Percentiles rank a stretch among this genome's conserved stretches.
Evolutionary conservation across 1,140 invertebrate genomes (phyloP).

Genomic region (Anastrepha obliqua): DNA sequence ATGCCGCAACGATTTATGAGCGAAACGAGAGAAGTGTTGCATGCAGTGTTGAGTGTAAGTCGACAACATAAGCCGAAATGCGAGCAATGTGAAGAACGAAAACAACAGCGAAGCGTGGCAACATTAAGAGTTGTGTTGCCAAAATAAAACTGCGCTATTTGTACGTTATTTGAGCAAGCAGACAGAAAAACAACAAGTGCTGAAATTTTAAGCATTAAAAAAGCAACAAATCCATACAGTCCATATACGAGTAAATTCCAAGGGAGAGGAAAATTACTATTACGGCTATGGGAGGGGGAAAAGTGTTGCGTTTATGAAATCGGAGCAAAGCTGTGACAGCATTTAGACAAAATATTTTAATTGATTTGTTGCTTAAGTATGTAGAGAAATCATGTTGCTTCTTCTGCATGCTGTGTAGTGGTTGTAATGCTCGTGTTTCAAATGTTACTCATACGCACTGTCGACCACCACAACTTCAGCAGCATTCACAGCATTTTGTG

Average conservation of each 20-base stretch:
- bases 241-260: background rate
- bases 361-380: background rate
- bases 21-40: background rate
- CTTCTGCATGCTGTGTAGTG: background rate
- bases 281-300: background rate
- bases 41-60: background rate
- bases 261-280: background rate
- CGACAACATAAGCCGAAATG: background rate
- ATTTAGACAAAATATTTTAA: slow-evolving; percentile 40
- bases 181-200: background rate
- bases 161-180: background rate
- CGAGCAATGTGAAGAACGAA: background rate
- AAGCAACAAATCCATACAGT: background rate
- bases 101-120: background rate
- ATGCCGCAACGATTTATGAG: slow-evolving; percentile 67
- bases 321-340: background rate
- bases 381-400: background rate
- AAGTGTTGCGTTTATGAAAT: background rate
- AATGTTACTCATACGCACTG: slow-evolving; percentile 26
- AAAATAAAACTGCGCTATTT: background rate
- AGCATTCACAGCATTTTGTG: background rate
- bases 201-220: background rate
- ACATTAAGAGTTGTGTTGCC: background rate
- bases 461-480: background rate
- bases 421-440: background rate